Percentiles rank a stretch among this genome's conserved stretches.
Evolutionary conservation across 2,888 invertebrate genomes (phyloP).

Genomic region (Synergus umbraculus): DNA sequence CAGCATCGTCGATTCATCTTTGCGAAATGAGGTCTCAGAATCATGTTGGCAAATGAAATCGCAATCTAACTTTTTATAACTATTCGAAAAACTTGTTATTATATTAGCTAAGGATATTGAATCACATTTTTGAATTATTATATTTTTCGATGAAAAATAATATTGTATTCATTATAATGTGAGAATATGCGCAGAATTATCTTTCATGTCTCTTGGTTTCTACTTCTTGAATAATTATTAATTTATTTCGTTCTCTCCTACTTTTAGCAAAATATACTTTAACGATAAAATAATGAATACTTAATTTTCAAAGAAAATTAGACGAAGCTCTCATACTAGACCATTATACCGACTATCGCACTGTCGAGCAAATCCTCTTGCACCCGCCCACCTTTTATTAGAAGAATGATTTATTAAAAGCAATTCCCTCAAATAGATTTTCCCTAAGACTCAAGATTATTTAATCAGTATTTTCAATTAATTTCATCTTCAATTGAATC

Average conservation of each 20-base stretch:
- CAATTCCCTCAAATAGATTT: slow-evolving; percentile 51
- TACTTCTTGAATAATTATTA: not conserved
- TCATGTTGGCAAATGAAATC: slow-evolving; percentile 4
- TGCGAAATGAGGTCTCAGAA: slow-evolving; percentile 3
- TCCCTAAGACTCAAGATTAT: not conserved
- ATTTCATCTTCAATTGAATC: not conserved
- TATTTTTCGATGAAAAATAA: not conserved
- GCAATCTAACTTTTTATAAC: slow-evolving; percentile 13
- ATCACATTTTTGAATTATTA: not conserved
- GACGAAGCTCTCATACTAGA: slow-evolving; percentile 65
- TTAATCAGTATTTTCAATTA: not conserved
- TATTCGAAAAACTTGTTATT: not conserved
- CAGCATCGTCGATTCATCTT: slow-evolving; percentile 49
- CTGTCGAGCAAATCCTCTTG: slow-evolving; percentile 55
- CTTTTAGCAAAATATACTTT: not conserved
- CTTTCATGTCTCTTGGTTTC: not conserved
- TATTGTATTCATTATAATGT: not conserved
- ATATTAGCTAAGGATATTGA: not conserved
- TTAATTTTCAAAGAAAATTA: slow-evolving; percentile 50
- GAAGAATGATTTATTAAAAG: slow-evolving; percentile 68
- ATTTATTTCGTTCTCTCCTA: not conserved
- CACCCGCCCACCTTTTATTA: slow-evolving; percentile 63
- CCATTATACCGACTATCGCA: slow-evolving; percentile 69
- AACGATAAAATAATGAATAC: not conserved
- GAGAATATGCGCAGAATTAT: not conserved